These are phyloP conservation scores for Lepidocyrtoides sp. DNA, from an alignment of 2,888 invertebrate species.

Conservation along the genomic window DNA sequence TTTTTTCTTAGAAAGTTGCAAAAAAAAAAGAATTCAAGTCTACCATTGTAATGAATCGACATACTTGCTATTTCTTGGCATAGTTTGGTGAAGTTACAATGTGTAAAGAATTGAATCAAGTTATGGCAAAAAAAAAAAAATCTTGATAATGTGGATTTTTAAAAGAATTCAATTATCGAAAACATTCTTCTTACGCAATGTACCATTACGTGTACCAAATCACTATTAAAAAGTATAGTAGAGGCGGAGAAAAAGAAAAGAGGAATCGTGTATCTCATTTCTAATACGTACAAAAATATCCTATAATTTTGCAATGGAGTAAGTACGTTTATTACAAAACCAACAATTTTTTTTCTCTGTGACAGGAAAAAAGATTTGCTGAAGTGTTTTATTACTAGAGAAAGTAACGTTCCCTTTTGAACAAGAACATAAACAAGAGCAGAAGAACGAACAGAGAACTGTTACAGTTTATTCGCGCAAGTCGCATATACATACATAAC, in stretches of 20 bases:
- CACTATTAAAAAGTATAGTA: not conserved
- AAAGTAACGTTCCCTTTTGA: not conserved
- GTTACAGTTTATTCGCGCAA: no score
- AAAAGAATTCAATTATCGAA: constrained; percentile 23
- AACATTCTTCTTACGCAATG: constrained; percentile 4
- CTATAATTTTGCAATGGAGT: not conserved
- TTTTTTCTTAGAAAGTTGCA: constrained; percentile 23
- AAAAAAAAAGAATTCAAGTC: not conserved
- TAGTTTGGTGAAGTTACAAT: constrained; percentile 8
- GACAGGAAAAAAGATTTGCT: not conserved
- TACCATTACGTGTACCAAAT: not conserved
- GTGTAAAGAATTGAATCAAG: constrained; percentile 14
- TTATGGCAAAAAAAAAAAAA: not conserved
- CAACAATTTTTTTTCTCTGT: not conserved
- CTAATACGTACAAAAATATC: no score
- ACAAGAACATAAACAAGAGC: not conserved
- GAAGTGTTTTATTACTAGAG: not conserved
- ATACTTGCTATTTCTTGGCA: constrained; percentile 26
- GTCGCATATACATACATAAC: no score
- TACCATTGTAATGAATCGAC: constrained; percentile 6
- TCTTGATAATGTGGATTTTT: not conserved
- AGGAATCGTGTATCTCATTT: not conserved
- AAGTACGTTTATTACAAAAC: not conserved
- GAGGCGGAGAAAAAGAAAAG: not conserved
- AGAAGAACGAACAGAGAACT: no score